Conservation (phyloP, 2,113 vertebrate genomes). For the Lichenostomus cassidix region DNA sequence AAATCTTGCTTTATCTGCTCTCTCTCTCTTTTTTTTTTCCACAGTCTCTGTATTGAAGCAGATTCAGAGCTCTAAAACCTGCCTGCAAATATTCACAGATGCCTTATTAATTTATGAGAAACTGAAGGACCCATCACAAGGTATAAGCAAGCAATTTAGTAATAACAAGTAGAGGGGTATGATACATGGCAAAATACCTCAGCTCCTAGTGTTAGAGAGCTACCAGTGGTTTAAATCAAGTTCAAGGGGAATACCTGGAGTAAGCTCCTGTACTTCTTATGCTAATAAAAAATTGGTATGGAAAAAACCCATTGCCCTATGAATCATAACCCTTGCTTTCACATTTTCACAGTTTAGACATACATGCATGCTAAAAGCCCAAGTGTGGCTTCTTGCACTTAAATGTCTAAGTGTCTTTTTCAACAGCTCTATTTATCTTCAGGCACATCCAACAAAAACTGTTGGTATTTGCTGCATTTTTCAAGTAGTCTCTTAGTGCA, state of each 20-base stretch:
- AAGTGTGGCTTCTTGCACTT: constrained; percentile 49
- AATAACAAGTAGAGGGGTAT: constrained; percentile 48
- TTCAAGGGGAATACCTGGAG: constrained; percentile 40
- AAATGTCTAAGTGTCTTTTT: constrained; percentile 22
- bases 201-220: constrained; percentile 1
- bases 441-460: neutral
- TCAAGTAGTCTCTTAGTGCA: neutral
- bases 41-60: constrained; percentile 38
- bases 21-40: constrained; percentile 3
- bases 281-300: constrained; percentile 56
- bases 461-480: neutral
- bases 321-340: constrained; percentile 62
- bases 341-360: constrained; percentile 62
- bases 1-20: constrained; percentile 68
- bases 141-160: constrained; percentile 74
- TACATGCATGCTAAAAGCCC: constrained; percentile 62
- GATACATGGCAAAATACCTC: constrained; percentile 34
- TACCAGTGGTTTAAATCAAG: constrained; percentile 58
- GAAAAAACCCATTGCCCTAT: constrained; percentile 42
- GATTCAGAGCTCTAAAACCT: constrained; percentile 55
- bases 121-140: constrained; percentile 67
- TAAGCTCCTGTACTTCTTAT: constrained; percentile 9
- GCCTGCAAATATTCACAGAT: constrained; percentile 66
- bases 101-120: constrained; percentile 80
- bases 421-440: constrained; percentile 40